These are phyloP conservation scores for Rotaria socialis DNA, from an alignment of 2,888 invertebrate species.

Conservation along the genomic window DNA sequence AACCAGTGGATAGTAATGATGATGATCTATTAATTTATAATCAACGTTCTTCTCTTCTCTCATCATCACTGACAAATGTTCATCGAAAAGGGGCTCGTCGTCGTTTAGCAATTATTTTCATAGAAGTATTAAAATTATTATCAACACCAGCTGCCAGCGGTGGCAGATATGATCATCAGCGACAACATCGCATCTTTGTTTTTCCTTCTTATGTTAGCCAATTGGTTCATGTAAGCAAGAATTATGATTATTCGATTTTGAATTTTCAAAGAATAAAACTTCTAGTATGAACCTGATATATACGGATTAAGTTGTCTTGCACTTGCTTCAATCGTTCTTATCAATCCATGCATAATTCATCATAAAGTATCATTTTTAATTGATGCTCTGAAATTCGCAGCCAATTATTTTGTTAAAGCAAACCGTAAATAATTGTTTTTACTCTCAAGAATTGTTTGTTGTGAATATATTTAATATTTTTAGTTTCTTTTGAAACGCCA, in stretches of 20 bases:
- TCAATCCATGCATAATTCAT: background rate
- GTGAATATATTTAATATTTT: background rate
- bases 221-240: background rate
- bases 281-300: slow-evolving; percentile 10
- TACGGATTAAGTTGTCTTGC: background rate
- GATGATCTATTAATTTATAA: background rate
- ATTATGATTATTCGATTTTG: no score
- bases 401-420: background rate
- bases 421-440: background rate
- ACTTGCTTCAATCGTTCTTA: background rate
- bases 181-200: background rate
- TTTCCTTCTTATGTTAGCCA: background rate
- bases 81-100: background rate
- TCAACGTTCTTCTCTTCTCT: slow-evolving; percentile 17
- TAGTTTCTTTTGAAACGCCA: background rate
- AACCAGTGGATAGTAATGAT: background rate
- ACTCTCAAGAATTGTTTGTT: no score
- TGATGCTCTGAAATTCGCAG: background rate
- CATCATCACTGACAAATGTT: background rate
- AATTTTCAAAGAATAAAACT: background rate
- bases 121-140: background rate
- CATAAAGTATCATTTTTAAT: background rate
- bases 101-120: slow-evolving; percentile 1
- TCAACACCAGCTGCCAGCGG: background rate
- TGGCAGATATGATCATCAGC: background rate